Evolutionary conservation across 2,113 vertebrate species (phyloP), one percentile per base, ranked within the genome.

Genomic region (Vulpes vulpes): DNA sequence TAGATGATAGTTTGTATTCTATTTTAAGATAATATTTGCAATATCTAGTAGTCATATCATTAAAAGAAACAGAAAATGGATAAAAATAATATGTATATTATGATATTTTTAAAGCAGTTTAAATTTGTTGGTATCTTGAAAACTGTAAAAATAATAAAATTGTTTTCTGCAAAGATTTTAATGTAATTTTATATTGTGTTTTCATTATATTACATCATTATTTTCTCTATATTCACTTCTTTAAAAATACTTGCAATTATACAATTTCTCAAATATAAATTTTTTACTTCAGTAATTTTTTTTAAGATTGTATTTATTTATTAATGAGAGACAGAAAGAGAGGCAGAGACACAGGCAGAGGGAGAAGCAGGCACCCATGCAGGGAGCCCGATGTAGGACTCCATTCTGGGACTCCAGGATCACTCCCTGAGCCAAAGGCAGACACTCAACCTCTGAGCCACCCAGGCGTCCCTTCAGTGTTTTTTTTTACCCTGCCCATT

Each of bases 51-150:
- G 38, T 71, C 38, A 71, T 38, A 76, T 97, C 92, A 82, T 92
- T 98, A 91, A 76, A 91, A 96, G 53, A 14, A 93, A 89, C 65
- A 2, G 76, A 92, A 91, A 22, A 64, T 62, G 85, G n/a, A 55
- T 9, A 27, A 79, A 87, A 95, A 17, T 19, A 32, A 65, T 16
- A 16, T 83, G 0, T 14, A 30, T 27, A 78, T n/a, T 84, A 3
- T 49, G 5, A 64, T 19, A 15, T 88, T 95, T 93, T 96, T 14
- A 71, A 38, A 62, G 20, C 60, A 19, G 38, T 83, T 92, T 27
- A 83, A 97, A 95, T 93, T 23, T 89, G 35, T 89, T 27, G 27
- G 4, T 95, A 1, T 82, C 35, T 67, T 32, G 93, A 94, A 86
- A 51, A 78, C 73, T 95, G 60, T 93, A 64, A 85, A 85, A 83